Evolutionary conservation across 2,797 vertebrate genomes (phyloP), one percentile per base, ranked within the genome.

Genomic region (Coracias cyanogaster): DNA sequence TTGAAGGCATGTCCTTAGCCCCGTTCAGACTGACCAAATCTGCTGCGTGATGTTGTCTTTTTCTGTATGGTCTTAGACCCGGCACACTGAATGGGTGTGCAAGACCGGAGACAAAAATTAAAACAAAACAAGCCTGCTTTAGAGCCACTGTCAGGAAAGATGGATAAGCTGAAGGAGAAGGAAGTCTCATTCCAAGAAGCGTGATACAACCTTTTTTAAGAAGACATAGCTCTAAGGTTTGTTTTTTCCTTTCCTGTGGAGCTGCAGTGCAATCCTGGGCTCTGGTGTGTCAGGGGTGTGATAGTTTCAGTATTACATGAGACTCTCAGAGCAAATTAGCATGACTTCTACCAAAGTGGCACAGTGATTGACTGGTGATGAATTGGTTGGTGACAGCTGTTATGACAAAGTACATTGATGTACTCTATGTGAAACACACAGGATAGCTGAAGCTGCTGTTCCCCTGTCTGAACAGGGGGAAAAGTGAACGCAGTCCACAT

Each of bases 341-440:
- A 39, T 41, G 55, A 43, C 17, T 90, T 54, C 46, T 43, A 17
- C 33, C 49, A 72, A 35, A 70, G 35, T 58, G 73, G 9, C 46
- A 81, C 43, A 81, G 43, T 37, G 85, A 70, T 7, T 91, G 89
- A 79, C 70, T 37, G 76, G 11, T 54, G 72, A 86, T 46, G 41
- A 48, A 62, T 15, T 33, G 25, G 9, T 15, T 69, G 80, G 43
- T 79, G 93, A 76, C 92, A 96, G 58, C 33, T 87, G 31, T 77
- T 64, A 45, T 64, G 74, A 69, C 25, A 65, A 70, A 66, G 31
- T 81, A 58, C 48, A 19, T 35, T 83, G 46, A 86, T 55, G 28
- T 43, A 49, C 15, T 52, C 31, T 72, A 12, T 67, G 25, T 62
- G 73, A 90, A 81, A 72, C 35, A 39, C 35, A 48, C 43, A 45